phyloP scores from a whole-genome alignment of 1,140 invertebrate species.

The Drosophila pruinosa region DNA sequence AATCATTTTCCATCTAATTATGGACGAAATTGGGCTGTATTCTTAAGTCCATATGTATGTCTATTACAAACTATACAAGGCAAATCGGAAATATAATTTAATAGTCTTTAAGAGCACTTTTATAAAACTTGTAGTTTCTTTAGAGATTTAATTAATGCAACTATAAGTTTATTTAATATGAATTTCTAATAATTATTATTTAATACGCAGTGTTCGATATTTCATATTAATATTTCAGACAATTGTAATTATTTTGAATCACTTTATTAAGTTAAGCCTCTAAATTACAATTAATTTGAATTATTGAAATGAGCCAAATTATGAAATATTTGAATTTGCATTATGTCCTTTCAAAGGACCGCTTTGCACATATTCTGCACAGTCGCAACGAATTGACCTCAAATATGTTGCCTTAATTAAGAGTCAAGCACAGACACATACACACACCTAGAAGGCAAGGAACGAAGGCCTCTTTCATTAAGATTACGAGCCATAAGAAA shows the following conservation, averaged over 20 bases:
- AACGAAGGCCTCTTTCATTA: slow-evolving; percentile 58
- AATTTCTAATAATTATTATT: no score
- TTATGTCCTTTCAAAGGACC: neutral
- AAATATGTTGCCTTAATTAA: slow-evolving; percentile 53
- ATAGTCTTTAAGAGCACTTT: neutral
- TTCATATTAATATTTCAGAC: no score
- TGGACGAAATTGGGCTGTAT: neutral
- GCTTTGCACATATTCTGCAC: neutral
- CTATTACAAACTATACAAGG: neutral
- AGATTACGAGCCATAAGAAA: slow-evolving; percentile 40
- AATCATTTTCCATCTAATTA: slow-evolving; percentile 21
- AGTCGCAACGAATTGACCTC: slow-evolving; percentile 42
- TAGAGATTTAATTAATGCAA: no score
- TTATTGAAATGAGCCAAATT: no score
- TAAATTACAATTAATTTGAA: no score
- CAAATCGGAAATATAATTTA: neutral
- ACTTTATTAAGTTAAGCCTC: no score
- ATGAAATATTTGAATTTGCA: no score
- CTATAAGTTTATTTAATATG: neutral
- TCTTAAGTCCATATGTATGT: neutral
- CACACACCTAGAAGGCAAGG: neutral
- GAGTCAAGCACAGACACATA: slow-evolving; percentile 22
- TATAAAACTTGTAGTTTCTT: neutral
- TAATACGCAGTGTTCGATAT: no score
- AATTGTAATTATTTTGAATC: no score